phyloP scores from a whole-genome alignment of 2,888 invertebrate genomes.

The Diadromus collaris region DNA sequence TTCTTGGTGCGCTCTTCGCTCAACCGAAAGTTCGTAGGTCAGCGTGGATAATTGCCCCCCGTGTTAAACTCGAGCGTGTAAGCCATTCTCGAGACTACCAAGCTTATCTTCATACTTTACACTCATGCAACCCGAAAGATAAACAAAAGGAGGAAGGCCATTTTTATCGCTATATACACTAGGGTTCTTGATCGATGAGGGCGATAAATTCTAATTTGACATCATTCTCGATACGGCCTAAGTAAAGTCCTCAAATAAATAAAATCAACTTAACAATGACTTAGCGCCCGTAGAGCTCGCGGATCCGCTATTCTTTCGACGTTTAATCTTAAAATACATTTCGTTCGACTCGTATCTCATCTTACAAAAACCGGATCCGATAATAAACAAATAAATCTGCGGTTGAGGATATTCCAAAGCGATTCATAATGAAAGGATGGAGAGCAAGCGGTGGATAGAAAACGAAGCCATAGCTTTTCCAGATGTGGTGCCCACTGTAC shows the following conservation, averaged over 20 bases:
- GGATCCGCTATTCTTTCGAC: too few relatives aligned
- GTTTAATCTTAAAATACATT: too few relatives aligned
- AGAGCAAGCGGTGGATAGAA: neutral
- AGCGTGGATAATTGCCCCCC: constrained; percentile 18
- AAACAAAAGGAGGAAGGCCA: constrained; percentile 22
- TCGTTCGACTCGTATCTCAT: too few relatives aligned
- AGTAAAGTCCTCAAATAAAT: too few relatives aligned
- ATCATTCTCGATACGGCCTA: constrained; percentile 12
- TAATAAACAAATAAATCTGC: neutral
- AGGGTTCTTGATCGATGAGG: constrained; percentile 35
- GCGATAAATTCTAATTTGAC: constrained; percentile 43
- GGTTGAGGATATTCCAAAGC: neutral
- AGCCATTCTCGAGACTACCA: constrained; percentile 31
- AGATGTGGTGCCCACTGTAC: neutral
- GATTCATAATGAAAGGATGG: neutral
- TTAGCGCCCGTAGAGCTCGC: too few relatives aligned
- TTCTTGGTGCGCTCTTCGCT: neutral
- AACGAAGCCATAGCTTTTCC: neutral
- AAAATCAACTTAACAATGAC: too few relatives aligned
- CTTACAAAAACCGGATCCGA: neutral
- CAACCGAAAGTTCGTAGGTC: neutral
- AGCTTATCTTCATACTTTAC: constrained; percentile 32
- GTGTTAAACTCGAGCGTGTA: constrained; percentile 23
- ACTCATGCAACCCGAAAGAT: constrained; percentile 27
- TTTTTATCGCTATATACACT: constrained; percentile 14